phyloP scores from a whole-genome alignment of 2,113 vertebrate genomes.

The Jaculus jaculus region DNA sequence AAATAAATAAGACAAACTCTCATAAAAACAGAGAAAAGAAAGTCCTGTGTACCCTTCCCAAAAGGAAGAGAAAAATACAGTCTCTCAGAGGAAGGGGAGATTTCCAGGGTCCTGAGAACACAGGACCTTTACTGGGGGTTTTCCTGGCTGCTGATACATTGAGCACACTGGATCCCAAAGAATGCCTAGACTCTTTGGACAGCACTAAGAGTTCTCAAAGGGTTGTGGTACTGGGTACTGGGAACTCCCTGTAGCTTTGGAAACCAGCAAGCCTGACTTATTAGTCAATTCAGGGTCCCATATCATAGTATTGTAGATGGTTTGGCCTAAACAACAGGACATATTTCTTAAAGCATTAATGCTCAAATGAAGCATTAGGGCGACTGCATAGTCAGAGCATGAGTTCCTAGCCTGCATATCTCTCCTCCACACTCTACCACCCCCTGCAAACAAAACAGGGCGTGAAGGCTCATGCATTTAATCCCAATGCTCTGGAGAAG shows the following conservation, averaged over 20 bases:
- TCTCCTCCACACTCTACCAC: neutral
- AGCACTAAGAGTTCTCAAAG: neutral
- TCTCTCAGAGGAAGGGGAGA: neutral
- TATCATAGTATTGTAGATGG: neutral
- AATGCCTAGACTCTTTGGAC: neutral
- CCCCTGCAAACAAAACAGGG: neutral
- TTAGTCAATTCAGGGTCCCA: neutral
- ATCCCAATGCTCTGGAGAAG: too few species aligned
- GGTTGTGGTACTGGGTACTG: too few species aligned
- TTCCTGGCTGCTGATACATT: too few species aligned
- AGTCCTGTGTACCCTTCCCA: neutral
- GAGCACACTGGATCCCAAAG: neutral
- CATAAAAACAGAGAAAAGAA: too few species aligned
- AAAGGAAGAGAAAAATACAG: neutral
- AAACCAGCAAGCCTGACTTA: neutral
- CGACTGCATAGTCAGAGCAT: accelerated
- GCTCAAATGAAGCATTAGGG: neutral
- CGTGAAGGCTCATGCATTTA: neutral
- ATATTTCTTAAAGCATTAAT: neutral
- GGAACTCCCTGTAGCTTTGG: neutral
- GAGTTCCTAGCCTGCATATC: neutral
- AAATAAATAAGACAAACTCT: too few species aligned
- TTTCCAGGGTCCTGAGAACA: too few species aligned
- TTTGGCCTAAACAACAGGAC: neutral
- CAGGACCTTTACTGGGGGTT: neutral